These are phyloP conservation scores for Hydrolagus colliei DNA, from an alignment of 2,797 vertebrate genomes.

Conservation along the genomic window DNA sequence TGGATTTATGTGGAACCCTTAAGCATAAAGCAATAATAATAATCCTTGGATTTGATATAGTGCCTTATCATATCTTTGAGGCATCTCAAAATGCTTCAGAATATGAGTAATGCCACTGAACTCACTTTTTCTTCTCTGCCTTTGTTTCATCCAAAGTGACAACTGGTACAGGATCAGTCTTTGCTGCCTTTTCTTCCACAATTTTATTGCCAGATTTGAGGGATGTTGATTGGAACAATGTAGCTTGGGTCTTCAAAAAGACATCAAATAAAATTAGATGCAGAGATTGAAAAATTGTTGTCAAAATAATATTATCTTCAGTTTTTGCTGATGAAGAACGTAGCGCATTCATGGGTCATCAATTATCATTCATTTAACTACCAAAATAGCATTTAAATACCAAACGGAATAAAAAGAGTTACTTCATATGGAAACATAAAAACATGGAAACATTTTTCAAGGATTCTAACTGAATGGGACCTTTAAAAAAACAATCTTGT, in stretches of 20 bases:
- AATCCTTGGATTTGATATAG: too few species aligned
- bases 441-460: too few species aligned
- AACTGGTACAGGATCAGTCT: conserved; percentile 37
- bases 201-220: conserved; percentile 52
- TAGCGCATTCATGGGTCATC: not conserved
- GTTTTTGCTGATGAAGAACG: not conserved
- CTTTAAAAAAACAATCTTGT: not conserved
- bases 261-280: not conserved
- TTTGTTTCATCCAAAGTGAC: conserved; percentile 46
- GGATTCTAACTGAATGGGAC: too few species aligned
- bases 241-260: conserved; percentile 59
- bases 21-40: too few species aligned
- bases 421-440: too few species aligned
- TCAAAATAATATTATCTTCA: not conserved
- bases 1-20: not conserved
- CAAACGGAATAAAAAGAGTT: too few species aligned
- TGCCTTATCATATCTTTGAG: too few species aligned
- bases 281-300: not conserved
- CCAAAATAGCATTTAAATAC: too few species aligned
- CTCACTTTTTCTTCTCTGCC: conserved; percentile 67
- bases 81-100: not conserved
- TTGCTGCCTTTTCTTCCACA: conserved; percentile 48
- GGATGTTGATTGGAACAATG: conserved; percentile 69
- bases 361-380: not conserved
- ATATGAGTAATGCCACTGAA: too few species aligned